A percentile compares a stretch with the other conserved stretches of the same genome.
Evolutionary conservation across 2,888 invertebrate species (phyloP).

Genomic region (Eupeodes latifasciatus): DNA sequence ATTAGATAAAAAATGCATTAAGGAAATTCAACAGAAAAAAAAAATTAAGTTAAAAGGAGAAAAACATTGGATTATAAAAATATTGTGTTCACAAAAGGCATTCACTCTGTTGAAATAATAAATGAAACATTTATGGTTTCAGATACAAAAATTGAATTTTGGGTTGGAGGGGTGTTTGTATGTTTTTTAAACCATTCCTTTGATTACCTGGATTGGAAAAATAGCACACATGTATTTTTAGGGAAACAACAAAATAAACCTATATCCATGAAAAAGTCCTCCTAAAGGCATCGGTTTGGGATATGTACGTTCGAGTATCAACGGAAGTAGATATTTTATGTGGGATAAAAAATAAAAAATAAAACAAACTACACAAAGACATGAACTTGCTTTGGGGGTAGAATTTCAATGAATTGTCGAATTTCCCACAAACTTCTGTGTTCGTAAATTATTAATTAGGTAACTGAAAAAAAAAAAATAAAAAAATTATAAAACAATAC

Average conservation of each 20-base stretch:
- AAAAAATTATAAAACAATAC: conserved; percentile 2
- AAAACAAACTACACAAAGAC: not conserved
- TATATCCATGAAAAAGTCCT: conserved; percentile 15
- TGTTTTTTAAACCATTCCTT: conserved; percentile 5
- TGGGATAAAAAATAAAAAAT: not conserved
- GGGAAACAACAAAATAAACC: conserved; percentile 21
- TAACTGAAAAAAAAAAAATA: not conserved
- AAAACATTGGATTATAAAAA: conserved; percentile 32
- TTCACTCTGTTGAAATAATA: conserved; percentile 5
- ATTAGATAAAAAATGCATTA: conserved; percentile 47
- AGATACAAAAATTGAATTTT: conserved; percentile 3
- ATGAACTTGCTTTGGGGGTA: not conserved
- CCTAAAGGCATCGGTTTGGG: not conserved
- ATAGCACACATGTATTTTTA: conserved; percentile 21
- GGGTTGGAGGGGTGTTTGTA: not conserved
- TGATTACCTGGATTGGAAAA: conserved; percentile 25
- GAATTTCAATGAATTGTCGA: conserved; percentile 48
- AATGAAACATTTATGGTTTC: conserved; percentile 1
- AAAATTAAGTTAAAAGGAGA: not conserved
- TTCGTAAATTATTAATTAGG: conserved; percentile 58
- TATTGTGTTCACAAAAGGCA: conserved; percentile 43
- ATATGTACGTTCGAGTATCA: no score
- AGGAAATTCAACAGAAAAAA: conserved; percentile 10
- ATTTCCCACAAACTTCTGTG: conserved; percentile 44
- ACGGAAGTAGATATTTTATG: not conserved